phyloP scores from a whole-genome alignment of 2,888 invertebrate genomes.

The Acronicta leporina region DNA sequence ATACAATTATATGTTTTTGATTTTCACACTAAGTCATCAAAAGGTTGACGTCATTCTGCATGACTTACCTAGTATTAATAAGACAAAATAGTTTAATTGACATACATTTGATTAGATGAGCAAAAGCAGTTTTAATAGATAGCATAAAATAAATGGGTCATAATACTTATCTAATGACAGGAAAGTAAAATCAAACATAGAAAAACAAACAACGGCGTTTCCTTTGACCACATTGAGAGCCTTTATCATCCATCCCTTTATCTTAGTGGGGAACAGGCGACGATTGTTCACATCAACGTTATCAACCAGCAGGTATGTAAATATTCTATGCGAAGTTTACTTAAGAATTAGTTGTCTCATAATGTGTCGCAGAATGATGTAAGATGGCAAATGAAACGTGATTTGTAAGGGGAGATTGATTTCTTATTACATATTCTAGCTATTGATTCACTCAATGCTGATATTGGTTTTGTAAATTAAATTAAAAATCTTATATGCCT shows the following conservation, averaged over 20 bases:
- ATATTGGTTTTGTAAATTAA: neutral
- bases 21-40: too few relatives aligned
- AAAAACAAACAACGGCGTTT: constrained; percentile 75
- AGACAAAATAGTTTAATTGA: too few relatives aligned
- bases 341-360: constrained; percentile 67
- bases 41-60: too few relatives aligned
- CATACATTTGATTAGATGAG: constrained; percentile 52
- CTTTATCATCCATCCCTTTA: constrained; percentile 75
- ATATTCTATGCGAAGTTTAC: constrained; percentile 70
- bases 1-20: too few relatives aligned
- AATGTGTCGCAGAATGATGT: constrained; percentile 57
- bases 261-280: constrained; percentile 70
- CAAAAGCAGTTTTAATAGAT: constrained; percentile 47
- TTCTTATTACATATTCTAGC: constrained; percentile 9
- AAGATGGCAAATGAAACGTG: constrained; percentile 43
- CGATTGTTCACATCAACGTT: constrained; percentile 73
- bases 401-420: constrained; percentile 50
- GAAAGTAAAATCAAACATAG: constrained; percentile 74
- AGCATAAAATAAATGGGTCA: constrained; percentile 55
- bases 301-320: constrained; percentile 72
- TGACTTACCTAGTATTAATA: too few relatives aligned
- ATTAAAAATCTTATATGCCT: neutral
- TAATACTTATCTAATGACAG: constrained; percentile 68
- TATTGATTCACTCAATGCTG: neutral
- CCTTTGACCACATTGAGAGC: constrained; percentile 80